Evolutionary conservation across 2,888 invertebrate species (phyloP).

Genomic region (Cheilosia impressa): DNA sequence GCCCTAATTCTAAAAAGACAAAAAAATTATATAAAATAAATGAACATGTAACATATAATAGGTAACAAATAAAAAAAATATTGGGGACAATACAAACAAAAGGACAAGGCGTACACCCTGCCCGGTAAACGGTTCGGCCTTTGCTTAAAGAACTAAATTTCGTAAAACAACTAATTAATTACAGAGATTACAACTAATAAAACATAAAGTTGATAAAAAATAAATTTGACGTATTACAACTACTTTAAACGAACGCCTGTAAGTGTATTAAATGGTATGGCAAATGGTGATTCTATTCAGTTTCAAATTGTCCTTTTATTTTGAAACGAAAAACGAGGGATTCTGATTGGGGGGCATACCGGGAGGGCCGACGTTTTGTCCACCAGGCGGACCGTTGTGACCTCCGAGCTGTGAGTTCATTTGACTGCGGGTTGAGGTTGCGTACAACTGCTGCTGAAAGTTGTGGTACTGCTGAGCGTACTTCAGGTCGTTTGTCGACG

Average conservation of each 20-base stretch:
- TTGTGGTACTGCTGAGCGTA: conserved; percentile 98
- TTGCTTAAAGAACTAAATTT: conserved; percentile 3
- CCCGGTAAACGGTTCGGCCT: not conserved
- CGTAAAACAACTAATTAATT: conserved; percentile 33
- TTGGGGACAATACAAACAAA: not conserved
- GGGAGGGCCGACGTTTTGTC: conserved; percentile 76
- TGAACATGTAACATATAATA: not conserved
- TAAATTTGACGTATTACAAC: conserved; percentile 3
- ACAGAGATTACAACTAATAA: conserved; percentile 49
- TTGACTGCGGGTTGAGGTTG: conserved; percentile 90
- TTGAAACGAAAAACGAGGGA: conserved; percentile 82
- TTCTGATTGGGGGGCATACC: conserved; percentile 79
- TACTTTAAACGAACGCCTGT: conserved; percentile 11
- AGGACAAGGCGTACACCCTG: not conserved
- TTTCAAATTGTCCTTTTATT: conserved; percentile 76
- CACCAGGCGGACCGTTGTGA: conserved; percentile 78
- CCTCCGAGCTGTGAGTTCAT: conserved; percentile 79
- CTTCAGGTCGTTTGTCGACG: conserved; percentile 94
- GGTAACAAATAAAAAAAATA: conserved; percentile 15
- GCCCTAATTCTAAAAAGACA: conserved; percentile 13
- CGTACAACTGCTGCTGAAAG: conserved; percentile 97
- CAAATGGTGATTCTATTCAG: conserved; percentile 35
- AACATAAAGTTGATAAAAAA: conserved; percentile 27
- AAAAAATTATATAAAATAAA: no score
- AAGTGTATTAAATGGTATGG: conserved; percentile 57